phyloP scores from a whole-genome alignment of 1,140 invertebrate genomes.

The Saccostrea cuccullata region DNA sequence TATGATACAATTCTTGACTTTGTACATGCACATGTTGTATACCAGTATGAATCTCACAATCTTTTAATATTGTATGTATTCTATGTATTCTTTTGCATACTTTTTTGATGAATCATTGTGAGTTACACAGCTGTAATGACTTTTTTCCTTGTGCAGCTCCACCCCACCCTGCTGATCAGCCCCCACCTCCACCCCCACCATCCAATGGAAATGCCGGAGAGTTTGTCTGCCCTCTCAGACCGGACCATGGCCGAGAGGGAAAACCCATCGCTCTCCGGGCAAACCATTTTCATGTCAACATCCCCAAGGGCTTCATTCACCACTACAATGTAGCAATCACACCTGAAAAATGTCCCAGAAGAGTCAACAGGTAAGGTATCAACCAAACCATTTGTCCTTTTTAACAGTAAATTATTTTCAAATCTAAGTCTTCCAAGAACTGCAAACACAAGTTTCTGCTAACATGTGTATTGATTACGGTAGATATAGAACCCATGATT shows the following conservation, averaged over 20 bases:
- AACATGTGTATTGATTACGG: no score
- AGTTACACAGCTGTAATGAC: no score
- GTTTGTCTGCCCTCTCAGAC: constrained; percentile 80
- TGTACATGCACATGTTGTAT: no score
- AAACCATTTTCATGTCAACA: constrained; percentile 99
- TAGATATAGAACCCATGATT: no score
- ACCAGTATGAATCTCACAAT: no score
- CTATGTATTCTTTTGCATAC: no score
- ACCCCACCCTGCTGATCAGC: constrained; percentile 33
- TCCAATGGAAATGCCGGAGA: constrained; percentile 52
- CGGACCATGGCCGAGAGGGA: constrained; percentile 95
- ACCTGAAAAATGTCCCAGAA: constrained; percentile 99
- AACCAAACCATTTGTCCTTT: not conserved
- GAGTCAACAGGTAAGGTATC: constrained; percentile 88
- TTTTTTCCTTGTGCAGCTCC: constrained; percentile 11
- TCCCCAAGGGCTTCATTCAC: constrained; percentile 96
- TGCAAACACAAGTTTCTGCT: no score
- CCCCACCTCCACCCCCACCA: constrained; percentile 43
- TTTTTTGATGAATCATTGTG: no score
- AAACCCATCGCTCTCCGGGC: constrained; percentile 95
- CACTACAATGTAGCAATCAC: constrained; percentile 99
- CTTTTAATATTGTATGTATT: no score
- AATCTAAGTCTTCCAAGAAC: not conserved
- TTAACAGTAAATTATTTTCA: no score
- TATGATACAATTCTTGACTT: no score